Evolutionary conservation across 2,888 invertebrate genomes (phyloP), one percentile per base, ranked within the genome.

Genomic region (Cistogaster globosa): DNA sequence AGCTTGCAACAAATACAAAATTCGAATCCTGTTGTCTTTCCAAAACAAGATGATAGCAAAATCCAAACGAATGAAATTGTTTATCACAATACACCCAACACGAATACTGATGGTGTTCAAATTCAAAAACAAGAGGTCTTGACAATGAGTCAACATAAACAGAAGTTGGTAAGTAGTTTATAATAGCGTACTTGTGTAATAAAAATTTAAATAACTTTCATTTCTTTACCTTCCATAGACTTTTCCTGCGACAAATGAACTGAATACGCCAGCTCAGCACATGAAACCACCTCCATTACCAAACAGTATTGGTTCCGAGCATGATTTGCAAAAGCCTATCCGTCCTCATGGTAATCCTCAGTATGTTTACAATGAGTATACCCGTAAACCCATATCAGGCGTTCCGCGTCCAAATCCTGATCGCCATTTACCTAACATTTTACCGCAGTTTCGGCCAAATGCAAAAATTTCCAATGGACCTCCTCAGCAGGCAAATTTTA

Each of bases 401-500:
- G 88, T 89, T 55, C 71, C 86, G 5, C 88, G 90, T 6, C 90
- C 89, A 3, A 89, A 88, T 82, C 88, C 89, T 4, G 90, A 90
- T 75, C 88, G 88, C 0, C 89, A 92, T 76, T 89, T 95, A 58
- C 96, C 96, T 0, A 96, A 96, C 88, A 96, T 96, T 88, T 90
- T 96, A 32, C 96, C 96, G 0, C 96, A 96, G 88, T 96, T 96
- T 88, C 93, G 96, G 45, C 96, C 96, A 0, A 95, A 95, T 88
- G 94, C 94, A 2, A 94, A 95, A 88, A 91, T 94, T 4, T 93
- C 93, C 0, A 93, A 92, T 80, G 94, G 94, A 0, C 90, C 92
- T 78, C 88, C 90, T 22, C 87, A 90, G 0, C 87, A 89, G 20
- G 72, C 80, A 9, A 85, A 86, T 4, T 89, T 89, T 80, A 91